Conservation (phyloP, 2,888 invertebrate genomes). For the Therioaphis trifolii region DNA sequence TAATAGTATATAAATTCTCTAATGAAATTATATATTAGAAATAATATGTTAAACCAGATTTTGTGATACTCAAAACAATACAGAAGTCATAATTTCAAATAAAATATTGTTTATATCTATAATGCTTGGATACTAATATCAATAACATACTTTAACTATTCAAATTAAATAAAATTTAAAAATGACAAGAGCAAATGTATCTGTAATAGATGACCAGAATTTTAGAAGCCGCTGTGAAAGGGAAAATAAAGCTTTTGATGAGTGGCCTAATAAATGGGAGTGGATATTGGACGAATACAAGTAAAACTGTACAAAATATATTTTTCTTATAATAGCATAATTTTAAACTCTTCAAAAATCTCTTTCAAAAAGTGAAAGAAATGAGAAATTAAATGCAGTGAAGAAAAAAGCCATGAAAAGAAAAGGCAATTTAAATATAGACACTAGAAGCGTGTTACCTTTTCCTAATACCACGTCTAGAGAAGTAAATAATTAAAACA, state of each 20-base stretch:
- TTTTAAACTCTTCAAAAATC: neutral
- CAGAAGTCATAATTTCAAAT: neutral
- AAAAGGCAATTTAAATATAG: neutral
- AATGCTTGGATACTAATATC: slow-evolving; percentile 33
- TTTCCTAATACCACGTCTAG: slow-evolving; percentile 42
- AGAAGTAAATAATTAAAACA: slow-evolving; percentile 41
- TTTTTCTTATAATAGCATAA: neutral
- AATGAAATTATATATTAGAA: no score
- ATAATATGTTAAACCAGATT: no score
- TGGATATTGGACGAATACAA: slow-evolving; percentile 42
- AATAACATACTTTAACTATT: neutral
- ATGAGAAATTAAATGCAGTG: slow-evolving; percentile 18
- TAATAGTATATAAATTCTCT: no score
- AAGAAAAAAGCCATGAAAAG: slow-evolving; percentile 4
- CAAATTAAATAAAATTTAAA: neutral
- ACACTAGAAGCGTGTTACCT: slow-evolving; percentile 4
- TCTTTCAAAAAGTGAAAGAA: neutral
- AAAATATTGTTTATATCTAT: neutral
- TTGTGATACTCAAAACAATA: no score
- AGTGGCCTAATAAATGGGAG: slow-evolving; percentile 43
- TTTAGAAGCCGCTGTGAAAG: slow-evolving; percentile 34
- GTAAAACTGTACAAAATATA: neutral
- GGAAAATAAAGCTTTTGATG: slow-evolving; percentile 47
- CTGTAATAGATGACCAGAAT: slow-evolving; percentile 13
- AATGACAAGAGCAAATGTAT: slow-evolving; percentile 29